These are phyloP conservation scores for Pharmacophagus antenor DNA, from an alignment of 2,888 invertebrate genomes.

Conservation along the genomic window DNA sequence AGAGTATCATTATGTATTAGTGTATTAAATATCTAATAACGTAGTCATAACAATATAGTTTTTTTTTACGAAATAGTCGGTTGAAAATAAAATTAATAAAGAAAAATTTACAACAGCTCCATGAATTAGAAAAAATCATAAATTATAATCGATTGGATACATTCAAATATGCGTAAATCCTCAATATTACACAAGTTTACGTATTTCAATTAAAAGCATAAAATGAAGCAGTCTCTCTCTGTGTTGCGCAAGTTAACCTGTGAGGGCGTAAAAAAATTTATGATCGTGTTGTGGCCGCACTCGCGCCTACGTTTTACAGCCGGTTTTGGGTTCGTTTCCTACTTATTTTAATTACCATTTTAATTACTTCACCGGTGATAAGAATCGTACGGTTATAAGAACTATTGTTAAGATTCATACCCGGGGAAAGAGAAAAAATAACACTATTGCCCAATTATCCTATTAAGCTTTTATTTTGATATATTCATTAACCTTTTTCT, in stretches of 20 bases:
- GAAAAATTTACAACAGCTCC: too few species aligned
- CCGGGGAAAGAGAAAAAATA: constrained; percentile 38
- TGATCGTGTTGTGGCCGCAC: constrained; percentile 52
- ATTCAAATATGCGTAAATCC: neutral
- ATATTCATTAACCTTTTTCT: constrained; percentile 27
- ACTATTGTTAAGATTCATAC: constrained; percentile 61
- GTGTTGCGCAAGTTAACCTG: constrained; percentile 46
- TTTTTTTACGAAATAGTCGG: too few species aligned
- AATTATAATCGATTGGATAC: too few species aligned
- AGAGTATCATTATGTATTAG: neutral
- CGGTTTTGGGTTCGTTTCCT: constrained; percentile 64
- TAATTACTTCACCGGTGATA: constrained; percentile 66
- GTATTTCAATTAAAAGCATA: constrained; percentile 20
- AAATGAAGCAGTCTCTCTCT: constrained; percentile 46
- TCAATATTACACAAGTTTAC: constrained; percentile 14
- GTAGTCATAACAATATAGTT: neutral
- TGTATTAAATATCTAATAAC: neutral
- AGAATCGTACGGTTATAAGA: constrained; percentile 49
- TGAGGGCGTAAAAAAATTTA: constrained; percentile 63
- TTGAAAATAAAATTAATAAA: too few species aligned
- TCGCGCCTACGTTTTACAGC: constrained; percentile 64
- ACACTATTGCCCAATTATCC: constrained; percentile 30
- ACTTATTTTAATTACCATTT: constrained; percentile 73
- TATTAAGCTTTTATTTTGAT: constrained; percentile 27
- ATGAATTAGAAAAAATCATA: too few species aligned